Evolutionary conservation across 2,797 vertebrate species (phyloP).

Genomic region (Melanotaenia pygmaea): DNA sequence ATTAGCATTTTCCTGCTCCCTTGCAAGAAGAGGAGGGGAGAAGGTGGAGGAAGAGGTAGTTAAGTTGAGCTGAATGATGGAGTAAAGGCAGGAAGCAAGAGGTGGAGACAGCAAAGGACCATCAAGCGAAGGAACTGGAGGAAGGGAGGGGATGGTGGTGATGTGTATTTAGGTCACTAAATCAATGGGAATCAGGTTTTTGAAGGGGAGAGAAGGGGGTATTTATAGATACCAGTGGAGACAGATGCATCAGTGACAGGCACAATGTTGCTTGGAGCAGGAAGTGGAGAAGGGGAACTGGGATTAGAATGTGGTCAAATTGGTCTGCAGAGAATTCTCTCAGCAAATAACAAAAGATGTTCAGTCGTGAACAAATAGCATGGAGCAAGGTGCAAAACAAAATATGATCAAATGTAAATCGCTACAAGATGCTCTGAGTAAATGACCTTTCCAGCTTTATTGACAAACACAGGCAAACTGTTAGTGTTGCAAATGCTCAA

Average conservation of each 20-base stretch:
- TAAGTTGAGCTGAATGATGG: constrained; percentile 53
- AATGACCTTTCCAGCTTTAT: constrained; percentile 70
- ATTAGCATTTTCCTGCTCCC: constrained; percentile 74
- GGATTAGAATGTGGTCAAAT: constrained; percentile 63
- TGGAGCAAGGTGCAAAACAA: constrained; percentile 47
- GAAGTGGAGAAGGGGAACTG: constrained; percentile 39
- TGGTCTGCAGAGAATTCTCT: constrained; percentile 66
- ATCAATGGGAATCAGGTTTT: constrained; percentile 88
- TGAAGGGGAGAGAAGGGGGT: constrained; percentile 75
- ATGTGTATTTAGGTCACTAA: constrained; percentile 86
- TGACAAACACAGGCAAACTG: constrained; percentile 57
- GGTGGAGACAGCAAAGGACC: constrained; percentile 67
- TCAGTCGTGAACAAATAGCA: constrained; percentile 50
- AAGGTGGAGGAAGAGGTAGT: constrained; percentile 51
- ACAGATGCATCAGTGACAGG: constrained; percentile 77
- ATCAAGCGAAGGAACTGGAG: constrained; percentile 58
- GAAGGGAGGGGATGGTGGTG: constrained; percentile 65
- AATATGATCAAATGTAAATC: constrained; percentile 73
- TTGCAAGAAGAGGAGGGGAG: constrained; percentile 54
- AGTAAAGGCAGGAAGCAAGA: constrained; percentile 51
- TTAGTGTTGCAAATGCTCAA: constrained; percentile 43
- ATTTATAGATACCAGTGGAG: constrained; percentile 82
- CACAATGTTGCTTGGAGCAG: constrained; percentile 61
- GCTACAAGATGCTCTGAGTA: constrained; percentile 62
- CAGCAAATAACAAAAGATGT: constrained; percentile 61